Evolutionary conservation across 1,140 invertebrate species (phyloP).

Genomic region (Ectropis grisescens): DNA sequence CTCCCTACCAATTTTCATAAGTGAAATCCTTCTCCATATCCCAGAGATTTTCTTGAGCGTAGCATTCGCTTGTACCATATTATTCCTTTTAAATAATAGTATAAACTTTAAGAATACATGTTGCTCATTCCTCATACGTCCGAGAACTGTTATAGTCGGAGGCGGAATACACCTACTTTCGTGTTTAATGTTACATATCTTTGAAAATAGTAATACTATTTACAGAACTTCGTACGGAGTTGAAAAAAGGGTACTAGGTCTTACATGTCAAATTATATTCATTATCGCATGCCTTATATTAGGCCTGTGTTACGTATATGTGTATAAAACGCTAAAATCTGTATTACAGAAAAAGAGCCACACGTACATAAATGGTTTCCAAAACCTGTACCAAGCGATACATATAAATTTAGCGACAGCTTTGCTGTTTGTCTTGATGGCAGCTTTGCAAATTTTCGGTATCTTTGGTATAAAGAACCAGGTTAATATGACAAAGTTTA

Average conservation of each 20-base stretch:
- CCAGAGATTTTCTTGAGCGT: constrained; percentile 88
- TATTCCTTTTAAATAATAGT: constrained; percentile 84
- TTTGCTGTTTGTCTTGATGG: constrained; percentile 84
- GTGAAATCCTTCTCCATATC: constrained; percentile 85
- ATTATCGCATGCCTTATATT: constrained; percentile 83
- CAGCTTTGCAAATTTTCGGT: constrained; percentile 85
- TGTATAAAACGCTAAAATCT: constrained; percentile 80
- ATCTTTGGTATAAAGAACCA: constrained; percentile 78
- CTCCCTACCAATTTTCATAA: constrained; percentile 82
- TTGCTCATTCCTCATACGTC: constrained; percentile 78
- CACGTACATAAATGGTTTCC: constrained; percentile 76
- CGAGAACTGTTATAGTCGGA: constrained; percentile 80
- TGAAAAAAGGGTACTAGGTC: constrained; percentile 74
- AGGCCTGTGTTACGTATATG: constrained; percentile 86
- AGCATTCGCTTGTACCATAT: constrained; percentile 86
- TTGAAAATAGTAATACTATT: constrained; percentile 72
- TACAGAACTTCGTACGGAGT: constrained; percentile 59
- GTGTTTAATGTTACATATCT: constrained; percentile 84
- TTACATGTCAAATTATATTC: constrained; percentile 87
- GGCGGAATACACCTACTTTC: constrained; percentile 81
- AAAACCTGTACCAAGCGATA: constrained; percentile 82
- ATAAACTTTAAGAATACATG: constrained; percentile 76
- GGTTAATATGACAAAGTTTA: constrained; percentile 68
- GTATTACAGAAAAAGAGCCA: constrained; percentile 77
- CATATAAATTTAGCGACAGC: constrained; percentile 89